These are phyloP conservation scores for Plebejus anna DNA, from an alignment of 2,888 invertebrate genomes.

Conservation along the genomic window DNA sequence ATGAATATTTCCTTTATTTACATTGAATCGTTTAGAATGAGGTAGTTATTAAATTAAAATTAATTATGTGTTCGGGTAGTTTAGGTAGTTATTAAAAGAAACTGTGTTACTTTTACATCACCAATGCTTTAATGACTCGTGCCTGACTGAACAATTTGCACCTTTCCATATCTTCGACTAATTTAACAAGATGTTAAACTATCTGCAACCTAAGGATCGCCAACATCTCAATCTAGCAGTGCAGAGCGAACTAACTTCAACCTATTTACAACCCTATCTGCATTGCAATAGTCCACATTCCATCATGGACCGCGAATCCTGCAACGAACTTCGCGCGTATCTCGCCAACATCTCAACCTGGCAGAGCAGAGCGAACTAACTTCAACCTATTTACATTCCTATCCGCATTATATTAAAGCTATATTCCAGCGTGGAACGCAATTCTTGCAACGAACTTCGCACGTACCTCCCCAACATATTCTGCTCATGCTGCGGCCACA, in stretches of 20 bases:
- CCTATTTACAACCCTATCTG: not conserved
- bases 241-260: not conserved
- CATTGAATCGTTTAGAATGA: not conserved
- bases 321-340: slow-evolving; percentile 95
- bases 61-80: not conserved
- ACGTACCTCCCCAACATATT: not conserved
- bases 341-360: slow-evolving; percentile 86
- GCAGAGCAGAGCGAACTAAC: slow-evolving; percentile 82
- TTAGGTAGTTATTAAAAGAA: not conserved
- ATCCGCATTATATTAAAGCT: too few relatives aligned
- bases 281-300: slow-evolving; percentile 35
- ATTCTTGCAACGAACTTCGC: not conserved
- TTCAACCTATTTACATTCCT: too few relatives aligned
- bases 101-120: too few relatives aligned
- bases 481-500: too few relatives aligned
- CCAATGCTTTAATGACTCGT: too few relatives aligned
- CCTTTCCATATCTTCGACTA: too few relatives aligned
- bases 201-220: too few relatives aligned
- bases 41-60: not conserved
- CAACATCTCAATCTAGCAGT: too few relatives aligned
- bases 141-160: too few relatives aligned
- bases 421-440: too few relatives aligned
- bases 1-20: slow-evolving; percentile 19
- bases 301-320: slow-evolving; percentile 96
- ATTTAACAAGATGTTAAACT: too few relatives aligned